Base-by-base conservation (phyloP, 2,797 vertebrate species). In the Tamandua tetradactyla region DNA sequence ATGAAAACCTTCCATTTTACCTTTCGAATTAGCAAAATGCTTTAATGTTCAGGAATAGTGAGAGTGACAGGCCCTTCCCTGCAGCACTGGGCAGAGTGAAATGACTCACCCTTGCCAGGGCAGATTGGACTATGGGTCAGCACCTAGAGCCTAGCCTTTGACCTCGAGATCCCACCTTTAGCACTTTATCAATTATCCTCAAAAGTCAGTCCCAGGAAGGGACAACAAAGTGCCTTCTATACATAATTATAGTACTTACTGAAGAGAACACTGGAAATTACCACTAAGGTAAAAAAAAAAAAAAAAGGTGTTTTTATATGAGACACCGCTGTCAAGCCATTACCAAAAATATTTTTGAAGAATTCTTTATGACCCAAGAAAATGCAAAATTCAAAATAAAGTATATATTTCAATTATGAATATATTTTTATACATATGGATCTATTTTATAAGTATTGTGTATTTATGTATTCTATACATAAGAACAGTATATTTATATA, bases 401-500 rank as follows among this genome's bases (percentile, higher is more conserved):
- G 72, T n/a, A 40, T n/a, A 3, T 3, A 23, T 59, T 1, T 44
- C 85, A 7, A 1, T 59, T 12, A n/a, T 12, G 27, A n/a, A 10
- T 3, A 23, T 4, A 2, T 30, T 61, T 17, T 40, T 23, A 12
- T 9, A 27, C 42, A 8, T 8, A 12, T 0, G n/a, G 69, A 10
- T 7, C n/a, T 40, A 17, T 7, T 23, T 14, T 27, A 1, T 22
- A 9, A 2, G 47, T 12, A 7, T 40, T 2, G 0, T 4, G n/a
- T 27, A 5, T 78, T 61, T 40, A 27, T 27, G 32, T 4, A 35
- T 57, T 18, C n/a, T 3, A 7, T 0, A 2, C 0, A 8, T 30
- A 32, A 59, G 62, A 44, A 35, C 23, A 32, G 37, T 8, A 15
- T 35, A 71, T 71, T 42, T 15, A 13, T 76, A 35, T 10, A 40